These are phyloP conservation scores for Neodon shergylaensis DNA, from an alignment of 2,113 vertebrate species.

Conservation along the genomic window DNA sequence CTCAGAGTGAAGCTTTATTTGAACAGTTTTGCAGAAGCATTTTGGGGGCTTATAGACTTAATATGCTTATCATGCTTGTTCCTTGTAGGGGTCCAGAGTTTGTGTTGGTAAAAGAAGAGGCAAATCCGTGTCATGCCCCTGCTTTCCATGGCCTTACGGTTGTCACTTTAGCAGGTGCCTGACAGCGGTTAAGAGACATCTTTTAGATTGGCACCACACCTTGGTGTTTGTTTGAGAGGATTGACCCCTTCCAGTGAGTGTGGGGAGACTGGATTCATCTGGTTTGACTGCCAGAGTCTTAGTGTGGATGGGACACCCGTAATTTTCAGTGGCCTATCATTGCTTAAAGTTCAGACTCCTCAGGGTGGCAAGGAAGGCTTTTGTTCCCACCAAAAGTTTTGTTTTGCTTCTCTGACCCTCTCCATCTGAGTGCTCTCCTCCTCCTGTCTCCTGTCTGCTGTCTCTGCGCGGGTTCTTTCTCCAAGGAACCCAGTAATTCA, in stretches of 20 bases:
- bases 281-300: background rate
- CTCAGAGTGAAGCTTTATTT: background rate
- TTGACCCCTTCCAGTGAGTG: background rate
- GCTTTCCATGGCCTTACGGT: background rate
- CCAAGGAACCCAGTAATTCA: background rate
- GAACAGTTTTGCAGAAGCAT: background rate
- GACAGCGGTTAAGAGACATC: background rate
- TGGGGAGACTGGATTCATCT: background rate
- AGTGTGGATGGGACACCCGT: background rate
- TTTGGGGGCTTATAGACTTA: background rate
- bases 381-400: background rate
- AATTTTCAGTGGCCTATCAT: background rate
- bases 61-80: constrained; percentile 23
- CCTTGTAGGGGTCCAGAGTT: background rate
- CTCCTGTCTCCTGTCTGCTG: background rate
- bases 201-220: background rate
- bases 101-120: constrained; percentile 51
- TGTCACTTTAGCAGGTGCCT: background rate
- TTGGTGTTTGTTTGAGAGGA: background rate
- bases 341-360: background rate
- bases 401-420: background rate
- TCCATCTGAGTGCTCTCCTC: background rate
- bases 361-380: background rate
- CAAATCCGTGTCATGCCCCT: background rate
- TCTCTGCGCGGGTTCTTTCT: background rate